A percentile compares a stretch with the other conserved stretches of the same genome.
phyloP scores from a whole-genome alignment of 23 tunicate species.

The Trididemnum miniatum region DNA sequence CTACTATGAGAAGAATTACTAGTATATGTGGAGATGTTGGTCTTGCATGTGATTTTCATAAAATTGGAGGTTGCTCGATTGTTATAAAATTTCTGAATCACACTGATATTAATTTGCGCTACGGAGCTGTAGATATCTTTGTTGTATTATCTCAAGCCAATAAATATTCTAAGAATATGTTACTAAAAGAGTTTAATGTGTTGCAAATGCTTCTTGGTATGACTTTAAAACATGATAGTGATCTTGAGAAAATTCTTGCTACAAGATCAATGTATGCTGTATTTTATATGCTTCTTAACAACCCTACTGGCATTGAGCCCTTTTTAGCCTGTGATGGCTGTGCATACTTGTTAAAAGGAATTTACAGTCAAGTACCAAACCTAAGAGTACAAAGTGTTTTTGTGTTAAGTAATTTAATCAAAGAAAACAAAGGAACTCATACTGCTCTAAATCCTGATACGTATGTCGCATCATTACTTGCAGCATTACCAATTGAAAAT shows the following conservation, averaged over 20 bases:
- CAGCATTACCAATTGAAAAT: neutral
- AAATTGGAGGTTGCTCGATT: slow-evolving; percentile 59
- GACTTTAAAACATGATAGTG: neutral
- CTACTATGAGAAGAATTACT: slow-evolving; percentile 24
- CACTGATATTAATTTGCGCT: slow-evolving; percentile 18
- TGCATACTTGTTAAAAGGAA: slow-evolving; percentile 28
- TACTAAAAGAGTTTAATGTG: slow-evolving; percentile 35
- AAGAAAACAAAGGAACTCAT: slow-evolving; percentile 31
- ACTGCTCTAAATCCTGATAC: neutral
- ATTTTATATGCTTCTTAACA: slow-evolving; percentile 55
- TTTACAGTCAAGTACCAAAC: slow-evolving; percentile 26
- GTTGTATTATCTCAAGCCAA: slow-evolving; percentile 53
- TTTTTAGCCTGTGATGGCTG: slow-evolving; percentile 46
- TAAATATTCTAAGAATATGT: slow-evolving; percentile 52
- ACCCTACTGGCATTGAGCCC: slow-evolving; percentile 27
- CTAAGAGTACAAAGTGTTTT: slow-evolving; percentile 33
- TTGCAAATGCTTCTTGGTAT: neutral
- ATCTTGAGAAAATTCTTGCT: slow-evolving; percentile 11
- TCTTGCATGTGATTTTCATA: slow-evolving; percentile 61
- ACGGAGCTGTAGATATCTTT: slow-evolving; percentile 38
- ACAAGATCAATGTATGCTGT: slow-evolving; percentile 48
- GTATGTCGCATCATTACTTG: neutral
- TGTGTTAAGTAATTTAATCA: slow-evolving; percentile 35
- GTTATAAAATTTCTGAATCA: slow-evolving; percentile 20
- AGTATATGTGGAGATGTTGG: slow-evolving; percentile 55